Evolutionary conservation across 2,888 invertebrate genomes (phyloP).

Genomic region (Tethea ocularis): DNA sequence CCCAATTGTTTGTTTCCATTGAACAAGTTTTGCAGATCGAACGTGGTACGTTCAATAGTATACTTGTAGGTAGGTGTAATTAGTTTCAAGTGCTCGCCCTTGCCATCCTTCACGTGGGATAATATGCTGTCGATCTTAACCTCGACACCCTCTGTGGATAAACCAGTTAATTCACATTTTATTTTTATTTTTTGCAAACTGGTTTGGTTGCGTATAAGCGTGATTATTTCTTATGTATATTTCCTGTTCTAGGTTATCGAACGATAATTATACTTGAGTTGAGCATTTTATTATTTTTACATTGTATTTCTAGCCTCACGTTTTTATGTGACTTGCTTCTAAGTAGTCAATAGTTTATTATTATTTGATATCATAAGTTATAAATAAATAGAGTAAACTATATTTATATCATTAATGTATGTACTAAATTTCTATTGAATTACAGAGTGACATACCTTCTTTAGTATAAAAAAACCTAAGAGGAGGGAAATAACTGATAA

Average conservation of each 20-base stretch:
- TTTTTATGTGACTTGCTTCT: neutral
- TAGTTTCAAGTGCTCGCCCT: conserved; percentile 63
- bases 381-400: too few relatives aligned
- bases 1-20: conserved; percentile 78
- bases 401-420: too few relatives aligned
- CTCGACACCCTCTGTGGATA: conserved; percentile 56
- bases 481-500: too few relatives aligned
- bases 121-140: conserved; percentile 62
- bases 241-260: neutral
- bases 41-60: conserved; percentile 67
- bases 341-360: neutral
- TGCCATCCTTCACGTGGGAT: conserved; percentile 48
- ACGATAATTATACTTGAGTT: neutral
- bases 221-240: neutral
- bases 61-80: conserved; percentile 67
- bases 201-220: conserved; percentile 1
- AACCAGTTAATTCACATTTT: neutral
- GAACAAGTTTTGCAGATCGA: conserved; percentile 73
- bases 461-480: too few relatives aligned
- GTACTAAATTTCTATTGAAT: too few relatives aligned
- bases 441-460: too few relatives aligned
- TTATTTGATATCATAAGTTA: too few relatives aligned
- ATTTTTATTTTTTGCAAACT: conserved; percentile 12
- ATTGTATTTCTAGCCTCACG: neutral
- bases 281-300: neutral